phyloP scores from a whole-genome alignment of 2,113 vertebrate species.

The Catharus bicknelli region DNA sequence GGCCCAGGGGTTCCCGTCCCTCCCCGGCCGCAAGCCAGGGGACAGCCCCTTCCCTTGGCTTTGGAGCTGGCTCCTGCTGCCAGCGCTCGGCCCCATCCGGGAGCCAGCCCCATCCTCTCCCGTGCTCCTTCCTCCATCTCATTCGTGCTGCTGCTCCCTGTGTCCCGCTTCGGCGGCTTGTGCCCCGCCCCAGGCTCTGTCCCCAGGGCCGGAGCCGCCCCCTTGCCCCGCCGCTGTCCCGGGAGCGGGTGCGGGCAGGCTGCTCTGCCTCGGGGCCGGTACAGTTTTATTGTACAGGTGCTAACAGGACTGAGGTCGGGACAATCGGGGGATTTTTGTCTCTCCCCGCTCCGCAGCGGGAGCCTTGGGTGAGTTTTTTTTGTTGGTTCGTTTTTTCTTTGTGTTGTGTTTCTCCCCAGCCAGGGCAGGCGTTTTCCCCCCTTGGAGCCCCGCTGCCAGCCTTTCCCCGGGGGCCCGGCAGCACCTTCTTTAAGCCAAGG shows the following conservation, averaged over 20 bases:
- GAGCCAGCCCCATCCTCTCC: background rate
- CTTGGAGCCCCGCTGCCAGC: slow-evolving; percentile 38
- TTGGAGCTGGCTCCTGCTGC: background rate
- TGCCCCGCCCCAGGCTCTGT: background rate
- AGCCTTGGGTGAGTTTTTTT: slow-evolving; percentile 41
- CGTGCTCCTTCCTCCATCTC: background rate
- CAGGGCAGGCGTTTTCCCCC: slow-evolving; percentile 53
- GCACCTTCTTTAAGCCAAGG: slow-evolving; percentile 48
- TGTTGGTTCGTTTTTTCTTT: slow-evolving; percentile 65
- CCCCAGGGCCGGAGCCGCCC: background rate
- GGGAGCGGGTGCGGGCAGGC: background rate
- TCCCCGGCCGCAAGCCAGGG: background rate
- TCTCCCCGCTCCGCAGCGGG: slow-evolving; percentile 38
- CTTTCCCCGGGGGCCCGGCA: background rate
- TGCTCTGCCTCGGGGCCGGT: slow-evolving; percentile 70
- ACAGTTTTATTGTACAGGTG: slow-evolving; percentile 99
- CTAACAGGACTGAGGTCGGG: slow-evolving; percentile 83
- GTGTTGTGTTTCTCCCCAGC: slow-evolving; percentile 74
- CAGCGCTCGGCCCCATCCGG: background rate
- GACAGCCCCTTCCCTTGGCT: background rate
- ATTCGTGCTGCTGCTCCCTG: background rate
- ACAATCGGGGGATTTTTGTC: slow-evolving; percentile 68
- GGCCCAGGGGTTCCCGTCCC: background rate
- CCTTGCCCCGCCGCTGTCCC: background rate
- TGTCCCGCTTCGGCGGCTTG: background rate